Conservation (phyloP, 2,888 invertebrate species). For the Melinopterus prodromus region DNA sequence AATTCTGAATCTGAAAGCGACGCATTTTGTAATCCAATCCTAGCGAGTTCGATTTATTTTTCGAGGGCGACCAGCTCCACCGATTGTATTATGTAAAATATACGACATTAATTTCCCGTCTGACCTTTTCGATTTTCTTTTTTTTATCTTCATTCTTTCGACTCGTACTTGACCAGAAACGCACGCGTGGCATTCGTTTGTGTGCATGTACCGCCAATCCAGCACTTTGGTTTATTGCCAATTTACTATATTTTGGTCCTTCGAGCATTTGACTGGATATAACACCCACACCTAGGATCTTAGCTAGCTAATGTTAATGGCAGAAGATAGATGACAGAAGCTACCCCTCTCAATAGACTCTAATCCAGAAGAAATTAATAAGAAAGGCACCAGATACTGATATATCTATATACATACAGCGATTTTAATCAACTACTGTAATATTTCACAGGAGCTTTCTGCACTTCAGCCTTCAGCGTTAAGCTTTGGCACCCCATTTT, state of each 20-base stretch:
- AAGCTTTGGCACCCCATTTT: not conserved
- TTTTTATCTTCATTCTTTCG: not conserved
- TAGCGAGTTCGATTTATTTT: not conserved
- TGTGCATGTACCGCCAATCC: not conserved
- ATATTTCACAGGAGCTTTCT: not conserved
- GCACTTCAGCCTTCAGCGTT: not conserved
- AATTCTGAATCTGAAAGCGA: not conserved
- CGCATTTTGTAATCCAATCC: not conserved
- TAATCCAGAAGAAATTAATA: not conserved
- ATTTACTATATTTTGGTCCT: not conserved
- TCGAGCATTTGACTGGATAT: too few relatives aligned
- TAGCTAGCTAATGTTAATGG: too few relatives aligned
- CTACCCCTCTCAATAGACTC: not conserved
- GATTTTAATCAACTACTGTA: not conserved
- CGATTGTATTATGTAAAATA: slow-evolving; percentile 4
- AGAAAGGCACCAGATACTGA: not conserved
- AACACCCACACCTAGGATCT: too few relatives aligned
- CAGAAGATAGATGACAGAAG: too few relatives aligned
- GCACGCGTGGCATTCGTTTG: not conserved
- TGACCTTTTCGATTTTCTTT: not conserved
- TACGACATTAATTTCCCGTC: not conserved
- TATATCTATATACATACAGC: not conserved
- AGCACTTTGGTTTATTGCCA: not conserved
- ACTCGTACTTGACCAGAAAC: not conserved
- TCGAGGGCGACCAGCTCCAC: not conserved